Evolutionary conservation across 1,140 invertebrate species (phyloP).

Genomic region (Drosophila mojavensis): DNA sequence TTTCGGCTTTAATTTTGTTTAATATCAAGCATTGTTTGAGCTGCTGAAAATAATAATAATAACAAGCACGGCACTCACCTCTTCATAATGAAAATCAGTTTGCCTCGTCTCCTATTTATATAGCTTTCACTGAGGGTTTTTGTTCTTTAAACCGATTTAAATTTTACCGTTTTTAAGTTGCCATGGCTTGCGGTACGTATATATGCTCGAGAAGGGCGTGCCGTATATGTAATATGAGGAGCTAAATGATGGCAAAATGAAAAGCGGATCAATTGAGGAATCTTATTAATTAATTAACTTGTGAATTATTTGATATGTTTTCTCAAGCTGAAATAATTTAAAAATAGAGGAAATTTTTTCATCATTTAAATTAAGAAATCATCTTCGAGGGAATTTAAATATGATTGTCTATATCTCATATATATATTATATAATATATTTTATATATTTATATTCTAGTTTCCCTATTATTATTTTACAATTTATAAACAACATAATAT

Average conservation of each 20-base stretch:
- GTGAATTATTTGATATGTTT: too few relatives aligned
- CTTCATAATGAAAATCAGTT: slow-evolving; percentile 53
- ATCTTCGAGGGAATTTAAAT: too few relatives aligned
- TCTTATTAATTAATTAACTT: too few relatives aligned
- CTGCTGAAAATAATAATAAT: slow-evolving; percentile 63
- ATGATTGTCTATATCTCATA: too few relatives aligned
- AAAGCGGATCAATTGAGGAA: too few relatives aligned
- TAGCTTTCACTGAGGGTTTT: slow-evolving; percentile 40
- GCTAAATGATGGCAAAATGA: background rate
- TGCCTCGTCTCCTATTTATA: slow-evolving; percentile 22
- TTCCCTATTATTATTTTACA: too few relatives aligned
- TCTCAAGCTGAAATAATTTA: too few relatives aligned
- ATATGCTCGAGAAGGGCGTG: background rate
- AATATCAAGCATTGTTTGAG: slow-evolving; percentile 77
- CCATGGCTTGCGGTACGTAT: background rate
- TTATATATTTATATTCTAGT: too few relatives aligned
- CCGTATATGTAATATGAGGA: background rate
- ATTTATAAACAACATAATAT: too few relatives aligned
- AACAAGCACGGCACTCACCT: slow-evolving; percentile 49
- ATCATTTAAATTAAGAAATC: too few relatives aligned
- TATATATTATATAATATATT: too few relatives aligned
- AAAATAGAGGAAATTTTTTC: too few relatives aligned
- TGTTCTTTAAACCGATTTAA: slow-evolving; percentile 56
- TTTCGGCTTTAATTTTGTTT: slow-evolving; percentile 67
- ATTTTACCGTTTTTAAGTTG: slow-evolving; percentile 44